Conservation (phyloP, 2,888 invertebrate species). For the Dolichomitus sp. region DNA sequence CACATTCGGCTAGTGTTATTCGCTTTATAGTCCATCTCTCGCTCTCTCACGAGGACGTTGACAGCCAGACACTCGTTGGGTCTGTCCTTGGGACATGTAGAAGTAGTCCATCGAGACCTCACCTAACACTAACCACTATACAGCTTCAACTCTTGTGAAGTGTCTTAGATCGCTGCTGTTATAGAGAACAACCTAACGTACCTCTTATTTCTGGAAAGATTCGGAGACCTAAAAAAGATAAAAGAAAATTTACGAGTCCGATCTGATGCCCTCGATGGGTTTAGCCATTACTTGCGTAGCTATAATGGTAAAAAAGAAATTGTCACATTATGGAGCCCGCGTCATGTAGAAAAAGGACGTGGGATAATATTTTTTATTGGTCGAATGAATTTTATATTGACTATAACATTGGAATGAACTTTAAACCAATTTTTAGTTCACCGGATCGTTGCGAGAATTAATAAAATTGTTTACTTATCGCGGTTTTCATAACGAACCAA, state of each 20-base stretch:
- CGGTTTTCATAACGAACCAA: no score
- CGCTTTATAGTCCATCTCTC: conserved; percentile 21
- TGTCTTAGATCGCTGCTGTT: not conserved
- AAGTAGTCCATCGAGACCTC: conserved; percentile 66
- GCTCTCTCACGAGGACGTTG: conserved; percentile 44
- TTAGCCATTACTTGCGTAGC: conserved; percentile 38
- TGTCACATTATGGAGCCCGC: not conserved
- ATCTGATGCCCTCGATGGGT: conserved; percentile 35
- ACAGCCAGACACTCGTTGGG: conserved; percentile 56
- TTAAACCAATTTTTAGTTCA: no score
- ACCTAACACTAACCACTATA: conserved; percentile 1
- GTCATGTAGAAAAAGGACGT: not conserved
- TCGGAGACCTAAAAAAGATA: conserved; percentile 22
- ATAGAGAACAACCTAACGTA: not conserved
- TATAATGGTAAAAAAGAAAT: not conserved
- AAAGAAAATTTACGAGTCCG: conserved; percentile 23
- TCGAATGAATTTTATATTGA: not conserved
- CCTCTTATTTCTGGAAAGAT: conserved; percentile 1
- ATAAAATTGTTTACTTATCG: no score
- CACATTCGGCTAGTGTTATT: conserved; percentile 36
- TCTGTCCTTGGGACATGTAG: conserved; percentile 37
- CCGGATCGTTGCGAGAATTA: no score
- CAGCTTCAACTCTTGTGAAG: not conserved
- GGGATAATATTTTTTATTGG: not conserved
- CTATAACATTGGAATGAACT: not conserved